Base-by-base conservation (phyloP, 1,140 invertebrate genomes). In the Tigriopus japonicus region DNA sequence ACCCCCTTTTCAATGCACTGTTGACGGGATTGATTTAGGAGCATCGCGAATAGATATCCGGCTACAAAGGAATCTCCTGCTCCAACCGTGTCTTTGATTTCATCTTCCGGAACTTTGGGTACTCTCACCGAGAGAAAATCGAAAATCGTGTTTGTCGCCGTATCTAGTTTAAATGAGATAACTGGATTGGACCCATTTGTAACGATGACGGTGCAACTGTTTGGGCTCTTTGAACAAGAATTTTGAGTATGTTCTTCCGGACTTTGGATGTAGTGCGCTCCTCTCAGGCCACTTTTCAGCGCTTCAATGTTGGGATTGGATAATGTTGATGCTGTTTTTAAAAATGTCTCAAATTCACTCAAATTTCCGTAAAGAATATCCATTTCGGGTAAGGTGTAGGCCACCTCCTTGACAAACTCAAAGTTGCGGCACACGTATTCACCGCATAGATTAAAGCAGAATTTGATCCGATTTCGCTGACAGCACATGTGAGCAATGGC, bases 1-100 rank as follows among this genome's bases (percentile, higher is more conserved):
- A 54, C 52, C 52, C 52, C 52, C 14, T 54, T 21, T 54, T 54
- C 17, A 23, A 54, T 54, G 17, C 52, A 54, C 17, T 54, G n/a
- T 13, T 3, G 7, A 54, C 35, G 21, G 21, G 52, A 14, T n/a
- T 12, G n/a, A 28, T 23, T 28, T 28, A 21, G n/a, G 21, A 54
- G 21, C 14, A 54, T 28, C 1, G 19, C 52, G n/a, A 14, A 54
- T 3, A 54, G 52, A 54, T 54, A 54, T 6, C 52, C 52, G 3
- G 52, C 52, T 7, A 54, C 35, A 54, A 54, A 54, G 52, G 5
- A 23, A 54, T 54, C 52, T 28, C 52, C 52, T 1, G 52, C 52
- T 6, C 52, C 52, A 6, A 54, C 52, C 35, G 52, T 54, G 35
- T 54, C 52, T 28, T 23, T 54, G 52, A 54, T 54, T 21, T 54